phyloP scores from a whole-genome alignment of 2,113 vertebrate genomes.

The Pongo abelii region DNA sequence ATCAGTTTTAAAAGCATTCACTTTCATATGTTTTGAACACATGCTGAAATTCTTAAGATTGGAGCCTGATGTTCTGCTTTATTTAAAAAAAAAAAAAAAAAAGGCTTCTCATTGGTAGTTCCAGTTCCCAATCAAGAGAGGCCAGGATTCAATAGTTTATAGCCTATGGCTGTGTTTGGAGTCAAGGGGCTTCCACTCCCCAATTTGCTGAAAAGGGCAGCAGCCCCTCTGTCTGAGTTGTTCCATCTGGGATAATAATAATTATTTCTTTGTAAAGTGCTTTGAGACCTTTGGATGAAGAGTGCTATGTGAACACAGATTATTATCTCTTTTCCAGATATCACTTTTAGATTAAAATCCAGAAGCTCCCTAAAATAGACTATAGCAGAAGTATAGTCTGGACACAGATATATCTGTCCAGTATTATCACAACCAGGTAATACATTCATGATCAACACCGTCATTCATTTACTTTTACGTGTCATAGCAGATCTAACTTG shows the following conservation, averaged over 20 bases:
- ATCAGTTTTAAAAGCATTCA: constrained; percentile 50
- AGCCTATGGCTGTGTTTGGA: background rate
- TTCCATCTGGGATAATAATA: constrained; percentile 79
- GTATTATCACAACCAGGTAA: background rate
- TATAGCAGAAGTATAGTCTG: background rate
- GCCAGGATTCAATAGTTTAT: constrained; percentile 39
- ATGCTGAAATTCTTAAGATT: constrained; percentile 58
- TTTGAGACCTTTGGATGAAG: constrained; percentile 71
- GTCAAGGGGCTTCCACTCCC: background rate
- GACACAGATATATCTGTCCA: background rate
- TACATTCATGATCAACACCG: background rate
- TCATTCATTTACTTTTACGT: background rate
- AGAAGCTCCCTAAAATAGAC: constrained; percentile 64
- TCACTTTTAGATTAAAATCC: constrained; percentile 69
- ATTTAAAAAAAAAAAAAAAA: background rate
- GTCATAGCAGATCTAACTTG: constrained; percentile 24
- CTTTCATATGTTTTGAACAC: constrained; percentile 29
- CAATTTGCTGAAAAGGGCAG: constrained; percentile 31
- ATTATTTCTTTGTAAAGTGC: constrained; percentile 56
- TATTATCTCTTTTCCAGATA: constrained; percentile 80
- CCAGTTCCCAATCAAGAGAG: constrained; percentile 32
- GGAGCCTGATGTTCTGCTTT: constrained; percentile 30
- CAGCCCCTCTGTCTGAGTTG: constrained; percentile 46
- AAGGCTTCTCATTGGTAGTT: background rate
- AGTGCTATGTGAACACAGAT: constrained; percentile 61